Conservation (phyloP, 1,140 invertebrate genomes). For the Yoshiicerus persimilis region DNA sequence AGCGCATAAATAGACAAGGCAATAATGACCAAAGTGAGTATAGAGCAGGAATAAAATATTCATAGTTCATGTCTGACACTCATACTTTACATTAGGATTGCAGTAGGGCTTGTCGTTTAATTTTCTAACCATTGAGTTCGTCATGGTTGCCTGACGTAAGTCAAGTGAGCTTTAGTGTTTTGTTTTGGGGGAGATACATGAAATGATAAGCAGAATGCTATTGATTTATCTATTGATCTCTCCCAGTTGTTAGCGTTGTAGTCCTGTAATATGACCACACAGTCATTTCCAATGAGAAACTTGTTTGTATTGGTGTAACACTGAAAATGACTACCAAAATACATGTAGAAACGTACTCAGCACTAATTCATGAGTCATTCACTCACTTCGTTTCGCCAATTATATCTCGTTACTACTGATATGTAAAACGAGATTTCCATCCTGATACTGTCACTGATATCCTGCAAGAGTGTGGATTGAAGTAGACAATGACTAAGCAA, state of each 20-base stretch:
- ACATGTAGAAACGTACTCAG: background rate
- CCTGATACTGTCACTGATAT: background rate
- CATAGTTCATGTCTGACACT: background rate
- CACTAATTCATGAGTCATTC: background rate
- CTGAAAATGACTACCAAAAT: background rate
- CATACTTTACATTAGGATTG: background rate
- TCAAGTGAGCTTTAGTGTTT: background rate
- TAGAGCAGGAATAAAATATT: background rate
- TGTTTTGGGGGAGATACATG: background rate
- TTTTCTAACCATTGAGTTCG: background rate
- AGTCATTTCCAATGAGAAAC: background rate
- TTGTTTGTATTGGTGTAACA: background rate
- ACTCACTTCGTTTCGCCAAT: background rate
- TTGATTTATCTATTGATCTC: conserved; percentile 1
- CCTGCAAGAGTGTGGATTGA: background rate
- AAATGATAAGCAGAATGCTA: background rate
- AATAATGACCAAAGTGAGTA: background rate
- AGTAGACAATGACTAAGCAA: background rate
- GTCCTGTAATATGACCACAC: background rate
- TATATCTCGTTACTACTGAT: background rate
- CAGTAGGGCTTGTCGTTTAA: background rate
- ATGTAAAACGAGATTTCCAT: background rate
- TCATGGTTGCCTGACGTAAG: background rate
- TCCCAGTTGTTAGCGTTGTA: background rate
- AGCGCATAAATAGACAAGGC: no score